These are phyloP conservation scores for Drosophila kuntzei DNA, from an alignment of 2,888 invertebrate species.

Conservation along the genomic window DNA sequence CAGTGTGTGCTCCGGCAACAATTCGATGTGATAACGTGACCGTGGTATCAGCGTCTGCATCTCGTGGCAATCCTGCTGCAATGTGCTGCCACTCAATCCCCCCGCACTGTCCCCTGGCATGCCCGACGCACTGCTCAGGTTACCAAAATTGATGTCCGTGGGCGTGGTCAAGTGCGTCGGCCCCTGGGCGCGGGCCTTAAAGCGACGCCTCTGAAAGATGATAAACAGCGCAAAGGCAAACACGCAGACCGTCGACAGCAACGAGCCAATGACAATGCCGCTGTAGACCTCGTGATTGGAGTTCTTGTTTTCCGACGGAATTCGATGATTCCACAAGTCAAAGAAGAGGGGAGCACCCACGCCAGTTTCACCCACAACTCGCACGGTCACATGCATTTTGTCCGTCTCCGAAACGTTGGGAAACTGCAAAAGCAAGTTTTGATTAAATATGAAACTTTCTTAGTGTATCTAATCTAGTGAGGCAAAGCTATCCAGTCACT, in stretches of 20 bases:
- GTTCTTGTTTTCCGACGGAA: slow-evolving; percentile 60
- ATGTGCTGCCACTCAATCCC: slow-evolving; percentile 80
- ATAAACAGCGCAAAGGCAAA: slow-evolving; percentile 82
- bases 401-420: slow-evolving; percentile 84
- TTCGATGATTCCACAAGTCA: slow-evolving; percentile 77
- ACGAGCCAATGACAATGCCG: slow-evolving; percentile 83
- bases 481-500: neutral
- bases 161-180: slow-evolving; percentile 82
- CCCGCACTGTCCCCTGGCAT: slow-evolving; percentile 83
- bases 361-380: slow-evolving; percentile 84
- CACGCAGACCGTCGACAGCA: slow-evolving; percentile 82
- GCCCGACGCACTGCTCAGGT: slow-evolving; percentile 78
- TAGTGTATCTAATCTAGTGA: neutral
- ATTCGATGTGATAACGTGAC: slow-evolving; percentile 74
- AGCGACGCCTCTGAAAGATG: slow-evolving; percentile 82
- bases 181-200: slow-evolving; percentile 82
- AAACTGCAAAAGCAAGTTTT: slow-evolving; percentile 62
- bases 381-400: slow-evolving; percentile 84
- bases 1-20: slow-evolving; percentile 70
- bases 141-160: slow-evolving; percentile 83
- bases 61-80: slow-evolving; percentile 84
- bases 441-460: neutral
- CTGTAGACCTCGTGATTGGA: slow-evolving; percentile 81
- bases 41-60: slow-evolving; percentile 85
- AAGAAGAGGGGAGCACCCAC: slow-evolving; percentile 84